These are phyloP conservation scores for Neocrepidodera transversa DNA, from an alignment of 2,888 invertebrate genomes.

Conservation along the genomic window DNA sequence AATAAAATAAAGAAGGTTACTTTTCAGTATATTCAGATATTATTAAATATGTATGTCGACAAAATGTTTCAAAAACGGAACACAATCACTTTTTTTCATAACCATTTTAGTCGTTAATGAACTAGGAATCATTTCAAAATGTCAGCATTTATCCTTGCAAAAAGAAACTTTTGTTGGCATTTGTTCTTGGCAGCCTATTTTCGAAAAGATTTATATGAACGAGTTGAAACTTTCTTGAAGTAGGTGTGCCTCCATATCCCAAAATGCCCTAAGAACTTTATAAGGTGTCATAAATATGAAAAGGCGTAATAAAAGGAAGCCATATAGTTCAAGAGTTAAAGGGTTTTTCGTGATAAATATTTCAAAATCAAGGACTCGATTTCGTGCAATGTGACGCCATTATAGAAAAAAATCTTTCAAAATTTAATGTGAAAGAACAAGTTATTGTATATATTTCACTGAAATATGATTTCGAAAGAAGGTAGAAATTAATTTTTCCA, in stretches of 20 bases:
- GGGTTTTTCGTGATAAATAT: conserved; percentile 36
- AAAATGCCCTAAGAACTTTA: conserved; percentile 33
- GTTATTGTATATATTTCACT: no score
- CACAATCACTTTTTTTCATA: no score
- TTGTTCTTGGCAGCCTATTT: conserved; percentile 36
- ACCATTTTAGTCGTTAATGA: conserved; percentile 28
- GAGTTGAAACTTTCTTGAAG: conserved; percentile 34
- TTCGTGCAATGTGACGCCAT: background rate
- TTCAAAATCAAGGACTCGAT: conserved; percentile 20
- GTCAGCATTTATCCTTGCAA: conserved; percentile 27
- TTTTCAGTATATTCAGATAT: no score
- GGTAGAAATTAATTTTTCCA: no score
- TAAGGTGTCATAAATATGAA: conserved; percentile 39
- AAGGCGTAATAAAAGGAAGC: conserved; percentile 33
- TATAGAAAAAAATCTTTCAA: no score
- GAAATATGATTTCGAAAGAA: no score
- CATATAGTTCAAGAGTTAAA: conserved; percentile 28
- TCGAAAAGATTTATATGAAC: conserved; percentile 35
- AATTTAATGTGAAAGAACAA: no score
- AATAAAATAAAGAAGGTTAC: no score
- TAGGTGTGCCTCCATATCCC: conserved; percentile 31
- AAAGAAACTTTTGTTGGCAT: conserved; percentile 36
- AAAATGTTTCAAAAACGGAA: no score
- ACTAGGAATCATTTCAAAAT: conserved; percentile 27
- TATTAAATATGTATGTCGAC: no score